Conservation (phyloP, 2,888 invertebrate genomes). For the Agrotis ipsilon region DNA sequence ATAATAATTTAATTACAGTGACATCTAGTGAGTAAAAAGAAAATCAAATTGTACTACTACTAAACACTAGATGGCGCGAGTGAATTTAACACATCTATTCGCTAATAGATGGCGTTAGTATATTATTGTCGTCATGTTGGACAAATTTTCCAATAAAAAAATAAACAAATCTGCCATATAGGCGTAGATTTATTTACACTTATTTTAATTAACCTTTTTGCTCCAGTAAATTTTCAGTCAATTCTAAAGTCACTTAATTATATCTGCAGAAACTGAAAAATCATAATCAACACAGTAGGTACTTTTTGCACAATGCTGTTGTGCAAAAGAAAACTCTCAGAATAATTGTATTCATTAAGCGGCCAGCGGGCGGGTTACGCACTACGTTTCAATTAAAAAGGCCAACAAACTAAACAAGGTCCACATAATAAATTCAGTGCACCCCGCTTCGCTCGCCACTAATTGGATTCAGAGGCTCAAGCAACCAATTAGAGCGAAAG, state of each 20-base stretch:
- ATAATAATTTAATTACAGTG: neutral
- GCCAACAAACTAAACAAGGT: conserved; percentile 84
- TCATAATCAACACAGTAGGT: neutral
- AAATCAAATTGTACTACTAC: conserved; percentile 28
- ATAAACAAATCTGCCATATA: too few species aligned
- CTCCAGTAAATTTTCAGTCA: neutral
- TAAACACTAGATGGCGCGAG: conserved; percentile 58
- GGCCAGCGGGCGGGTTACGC: conserved; percentile 76
- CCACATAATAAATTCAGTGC: conserved; percentile 85
- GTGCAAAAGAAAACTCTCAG: conserved; percentile 48
- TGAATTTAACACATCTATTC: conserved; percentile 5
- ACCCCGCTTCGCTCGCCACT: conserved; percentile 77
- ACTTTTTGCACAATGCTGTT: neutral
- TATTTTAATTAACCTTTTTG: too few species aligned
- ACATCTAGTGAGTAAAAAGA: conserved; percentile 19
- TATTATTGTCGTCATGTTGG: neutral
- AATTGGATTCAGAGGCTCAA: conserved; percentile 86
- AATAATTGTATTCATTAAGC: conserved; percentile 74
- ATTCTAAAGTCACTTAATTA: neutral
- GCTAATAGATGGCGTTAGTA: conserved; percentile 43
- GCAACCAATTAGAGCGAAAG: conserved; percentile 85
- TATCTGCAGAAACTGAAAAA: neutral
- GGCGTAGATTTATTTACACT: too few species aligned
- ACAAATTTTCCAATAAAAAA: too few species aligned
- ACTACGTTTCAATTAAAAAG: conserved; percentile 88